A percentile compares a stretch with the other conserved stretches of the same genome.
phyloP scores from a whole-genome alignment of 2,113 vertebrate genomes.

The Indicator maculatus region DNA sequence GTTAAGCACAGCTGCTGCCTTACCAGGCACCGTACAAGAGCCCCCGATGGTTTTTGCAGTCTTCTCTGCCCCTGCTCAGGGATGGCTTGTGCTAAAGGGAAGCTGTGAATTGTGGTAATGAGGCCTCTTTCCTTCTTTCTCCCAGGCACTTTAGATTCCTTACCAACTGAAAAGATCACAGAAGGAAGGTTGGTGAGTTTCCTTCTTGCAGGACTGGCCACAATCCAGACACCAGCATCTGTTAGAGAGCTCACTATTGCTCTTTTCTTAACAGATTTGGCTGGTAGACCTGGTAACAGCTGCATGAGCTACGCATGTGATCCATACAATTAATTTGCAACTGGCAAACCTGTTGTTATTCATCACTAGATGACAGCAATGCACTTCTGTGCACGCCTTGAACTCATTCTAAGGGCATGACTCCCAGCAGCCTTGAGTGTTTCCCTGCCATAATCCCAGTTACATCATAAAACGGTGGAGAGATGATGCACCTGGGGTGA shows the following conservation, averaged over 20 bases:
- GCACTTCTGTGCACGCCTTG: background rate
- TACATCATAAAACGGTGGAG: background rate
- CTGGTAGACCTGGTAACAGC: constrained; percentile 34
- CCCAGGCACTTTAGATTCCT: background rate
- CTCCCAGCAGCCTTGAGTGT: background rate
- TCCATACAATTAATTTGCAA: constrained; percentile 17
- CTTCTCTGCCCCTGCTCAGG: background rate
- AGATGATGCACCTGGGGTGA: background rate
- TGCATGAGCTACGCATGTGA: background rate
- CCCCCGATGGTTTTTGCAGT: background rate
- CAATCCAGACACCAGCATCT: constrained; percentile 31
- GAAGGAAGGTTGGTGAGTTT: background rate
- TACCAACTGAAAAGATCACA: background rate
- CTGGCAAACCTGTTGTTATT: background rate
- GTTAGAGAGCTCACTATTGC: background rate
- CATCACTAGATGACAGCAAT: constrained; percentile 66
- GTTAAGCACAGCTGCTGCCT: background rate
- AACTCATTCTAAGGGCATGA: background rate
- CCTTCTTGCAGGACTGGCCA: background rate
- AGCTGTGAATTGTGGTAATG: background rate
- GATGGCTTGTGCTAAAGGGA: background rate
- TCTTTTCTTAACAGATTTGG: background rate
- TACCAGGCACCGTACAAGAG: rapidly evolving
- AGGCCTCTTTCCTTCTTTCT: background rate
- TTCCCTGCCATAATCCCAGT: background rate